Conservation (phyloP, 2,113 vertebrate species). For the Podarcis cretensis region DNA sequence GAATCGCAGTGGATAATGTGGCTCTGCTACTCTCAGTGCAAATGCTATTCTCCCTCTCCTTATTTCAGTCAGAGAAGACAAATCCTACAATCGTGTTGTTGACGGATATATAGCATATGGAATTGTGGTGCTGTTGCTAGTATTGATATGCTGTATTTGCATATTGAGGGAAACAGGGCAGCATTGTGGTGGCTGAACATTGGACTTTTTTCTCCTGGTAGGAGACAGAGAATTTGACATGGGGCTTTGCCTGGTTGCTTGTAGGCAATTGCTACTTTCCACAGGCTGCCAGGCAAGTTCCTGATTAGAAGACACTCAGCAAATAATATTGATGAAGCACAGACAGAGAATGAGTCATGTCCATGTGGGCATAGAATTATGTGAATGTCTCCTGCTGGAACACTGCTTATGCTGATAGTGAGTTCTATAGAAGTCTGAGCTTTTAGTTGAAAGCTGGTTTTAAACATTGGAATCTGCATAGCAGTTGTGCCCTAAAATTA, state of each 20-base stretch:
- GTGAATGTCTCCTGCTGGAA: neutral
- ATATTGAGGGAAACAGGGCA: neutral
- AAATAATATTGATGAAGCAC: neutral
- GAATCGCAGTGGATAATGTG: neutral
- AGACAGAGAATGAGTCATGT: neutral
- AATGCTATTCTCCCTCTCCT: neutral
- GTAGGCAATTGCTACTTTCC: neutral
- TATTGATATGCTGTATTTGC: neutral
- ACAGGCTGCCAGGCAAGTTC: neutral
- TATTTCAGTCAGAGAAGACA: neutral
- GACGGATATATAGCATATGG: neutral
- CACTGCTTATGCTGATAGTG: neutral
- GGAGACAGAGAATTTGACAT: neutral
- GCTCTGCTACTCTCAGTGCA: too few relatives aligned
- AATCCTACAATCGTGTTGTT: neutral
- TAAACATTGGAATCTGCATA: neutral
- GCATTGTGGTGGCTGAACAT: too few relatives aligned
- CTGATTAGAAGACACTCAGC: neutral
- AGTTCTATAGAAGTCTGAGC: neutral
- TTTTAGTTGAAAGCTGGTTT: neutral
- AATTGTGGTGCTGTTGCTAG: neutral
- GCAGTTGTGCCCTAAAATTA: neutral
- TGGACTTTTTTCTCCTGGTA: too few relatives aligned
- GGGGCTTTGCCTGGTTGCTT: neutral
- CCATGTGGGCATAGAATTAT: neutral